Conservation (phyloP, 2,113 vertebrate species). For the Cettia cetti region DNA sequence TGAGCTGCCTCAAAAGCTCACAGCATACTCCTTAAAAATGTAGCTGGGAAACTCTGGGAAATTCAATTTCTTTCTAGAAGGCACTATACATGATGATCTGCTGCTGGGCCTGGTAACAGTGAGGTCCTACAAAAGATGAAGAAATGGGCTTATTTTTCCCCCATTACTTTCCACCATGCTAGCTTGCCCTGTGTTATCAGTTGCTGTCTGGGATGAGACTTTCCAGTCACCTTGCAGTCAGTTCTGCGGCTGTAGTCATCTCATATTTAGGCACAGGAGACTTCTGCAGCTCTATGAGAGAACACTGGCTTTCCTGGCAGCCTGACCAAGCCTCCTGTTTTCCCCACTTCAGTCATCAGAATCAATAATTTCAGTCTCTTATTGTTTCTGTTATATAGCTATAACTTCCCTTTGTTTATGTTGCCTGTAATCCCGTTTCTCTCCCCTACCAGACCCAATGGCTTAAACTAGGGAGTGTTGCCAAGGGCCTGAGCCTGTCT, state of each 20-base stretch:
- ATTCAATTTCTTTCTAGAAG: background rate
- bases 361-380: background rate
- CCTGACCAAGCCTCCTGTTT: background rate
- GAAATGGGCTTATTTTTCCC: background rate
- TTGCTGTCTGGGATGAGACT: background rate
- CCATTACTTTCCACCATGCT: background rate
- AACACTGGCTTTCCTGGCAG: background rate
- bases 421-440: background rate
- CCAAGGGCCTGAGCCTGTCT: background rate
- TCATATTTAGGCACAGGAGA: background rate
- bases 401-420: background rate
- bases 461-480: background rate
- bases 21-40: background rate
- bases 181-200: background rate
- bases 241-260: fast-evolving
- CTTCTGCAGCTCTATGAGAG: background rate
- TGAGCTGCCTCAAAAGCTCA: background rate
- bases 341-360: background rate
- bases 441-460: background rate
- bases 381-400: background rate
- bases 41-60: background rate
- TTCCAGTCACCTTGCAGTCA: background rate
- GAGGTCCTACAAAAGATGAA: background rate
- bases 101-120: background rate
- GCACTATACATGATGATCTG: background rate